A percentile compares a stretch with the other conserved stretches of the same genome.
Conservation (phyloP, 2,888 invertebrate genomes). For the Cylindroiulus punctatus region DNA sequence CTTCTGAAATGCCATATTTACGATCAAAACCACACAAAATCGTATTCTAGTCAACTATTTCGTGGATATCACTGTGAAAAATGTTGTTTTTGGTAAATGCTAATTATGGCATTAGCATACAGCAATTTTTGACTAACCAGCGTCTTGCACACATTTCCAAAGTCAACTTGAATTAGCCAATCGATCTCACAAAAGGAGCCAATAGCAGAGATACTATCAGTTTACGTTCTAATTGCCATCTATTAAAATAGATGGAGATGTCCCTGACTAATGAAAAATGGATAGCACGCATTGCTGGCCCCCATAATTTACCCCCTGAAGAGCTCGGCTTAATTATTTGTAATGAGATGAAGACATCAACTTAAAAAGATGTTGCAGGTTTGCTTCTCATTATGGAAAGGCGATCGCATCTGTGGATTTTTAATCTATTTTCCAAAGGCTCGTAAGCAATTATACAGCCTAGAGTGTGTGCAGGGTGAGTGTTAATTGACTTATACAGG, state of each 20-base stretch:
- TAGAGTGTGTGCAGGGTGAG: background rate
- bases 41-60: too few relatives aligned
- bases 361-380: background rate
- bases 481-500: constrained; percentile 23
- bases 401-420: background rate
- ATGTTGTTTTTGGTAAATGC: too few relatives aligned
- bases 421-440: background rate
- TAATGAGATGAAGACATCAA: constrained; percentile 43
- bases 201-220: constrained; percentile 6
- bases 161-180: background rate
- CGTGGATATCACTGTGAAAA: too few relatives aligned
- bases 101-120: background rate
- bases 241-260: background rate
- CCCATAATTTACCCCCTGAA: constrained; percentile 34
- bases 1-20: too few relatives aligned
- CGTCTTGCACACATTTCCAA: background rate
- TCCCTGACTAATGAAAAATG: constrained; percentile 25
- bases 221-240: background rate
- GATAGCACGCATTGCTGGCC: constrained; percentile 21
- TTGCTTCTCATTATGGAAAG: background rate
- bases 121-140: background rate
- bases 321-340: constrained; percentile 22
- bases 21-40: too few relatives aligned
- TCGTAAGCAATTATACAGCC: background rate
- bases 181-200: constrained; percentile 3